Conservation (phyloP, 2,113 vertebrate genomes). For the Pholis gunnellus region DNA sequence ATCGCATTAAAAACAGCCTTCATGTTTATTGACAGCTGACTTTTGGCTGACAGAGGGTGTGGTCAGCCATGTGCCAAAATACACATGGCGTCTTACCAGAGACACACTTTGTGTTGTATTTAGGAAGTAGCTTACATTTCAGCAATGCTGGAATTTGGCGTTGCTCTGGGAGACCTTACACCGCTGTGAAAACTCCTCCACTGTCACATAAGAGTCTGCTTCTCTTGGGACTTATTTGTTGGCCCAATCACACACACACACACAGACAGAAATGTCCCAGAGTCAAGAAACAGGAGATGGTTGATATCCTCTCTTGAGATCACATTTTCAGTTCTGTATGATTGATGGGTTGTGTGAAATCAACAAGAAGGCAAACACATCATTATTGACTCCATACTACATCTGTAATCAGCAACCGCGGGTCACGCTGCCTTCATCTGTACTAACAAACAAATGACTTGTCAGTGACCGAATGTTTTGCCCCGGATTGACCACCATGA, state of each 20-base stretch:
- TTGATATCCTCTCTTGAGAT: conserved; percentile 12
- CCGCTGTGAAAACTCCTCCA: conserved; percentile 9
- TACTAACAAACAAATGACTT: not conserved
- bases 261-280: not conserved
- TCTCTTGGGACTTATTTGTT: not conserved
- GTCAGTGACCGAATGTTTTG: not conserved
- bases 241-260: not conserved
- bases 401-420: conserved; percentile 22
- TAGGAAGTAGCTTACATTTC: not conserved
- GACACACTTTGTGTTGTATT: not conserved
- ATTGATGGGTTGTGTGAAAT: conserved; percentile 52
- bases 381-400: conserved; percentile 32
- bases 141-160: conserved; percentile 15
- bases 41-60: not conserved
- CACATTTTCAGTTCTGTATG: conserved; percentile 16
- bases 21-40: conserved; percentile 9
- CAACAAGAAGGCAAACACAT: conserved; percentile 22
- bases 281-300: not conserved
- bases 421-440: conserved; percentile 13
- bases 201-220: conserved; percentile 9
- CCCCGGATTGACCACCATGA: not conserved
- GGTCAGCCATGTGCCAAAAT: conserved; percentile 22
- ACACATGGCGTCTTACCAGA: not conserved
- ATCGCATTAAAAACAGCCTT: not conserved
- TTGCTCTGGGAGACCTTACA: conserved; percentile 22